A percentile compares a stretch with the other conserved stretches of the same genome.
phyloP scores from a whole-genome alignment of 2,797 vertebrate species.

The Oryzias sinensis region DNA sequence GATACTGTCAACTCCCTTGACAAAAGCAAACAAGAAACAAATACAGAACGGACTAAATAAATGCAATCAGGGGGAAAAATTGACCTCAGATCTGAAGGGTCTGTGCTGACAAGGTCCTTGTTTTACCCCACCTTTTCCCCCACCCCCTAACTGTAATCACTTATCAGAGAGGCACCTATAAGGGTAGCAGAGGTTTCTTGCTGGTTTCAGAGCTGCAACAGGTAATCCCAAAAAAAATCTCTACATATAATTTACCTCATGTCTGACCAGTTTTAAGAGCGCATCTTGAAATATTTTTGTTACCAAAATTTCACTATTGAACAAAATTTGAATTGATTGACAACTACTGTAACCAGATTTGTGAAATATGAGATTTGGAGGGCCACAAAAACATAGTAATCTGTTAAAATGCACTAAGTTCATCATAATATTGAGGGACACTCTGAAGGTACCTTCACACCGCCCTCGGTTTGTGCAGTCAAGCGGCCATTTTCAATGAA shows the following conservation, averaged over 20 bases:
- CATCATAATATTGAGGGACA: too few relatives aligned
- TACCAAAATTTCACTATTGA: background rate
- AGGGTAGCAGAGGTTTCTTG: slow-evolving; percentile 38
- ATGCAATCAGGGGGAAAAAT: slow-evolving; percentile 78
- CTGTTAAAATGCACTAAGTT: too few relatives aligned
- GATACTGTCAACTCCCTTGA: slow-evolving; percentile 44
- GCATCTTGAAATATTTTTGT: background rate
- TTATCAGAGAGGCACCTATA: slow-evolving; percentile 68
- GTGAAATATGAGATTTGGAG: too few relatives aligned
- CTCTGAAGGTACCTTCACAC: too few relatives aligned
- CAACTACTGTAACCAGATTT: too few relatives aligned
- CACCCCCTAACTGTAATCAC: slow-evolving; percentile 76
- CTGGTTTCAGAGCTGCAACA: slow-evolving; percentile 66
- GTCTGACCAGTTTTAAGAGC: background rate
- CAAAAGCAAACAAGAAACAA: slow-evolving; percentile 8
- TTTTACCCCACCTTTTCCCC: slow-evolving; percentile 52
- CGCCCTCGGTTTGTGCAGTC: too few relatives aligned
- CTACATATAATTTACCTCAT: slow-evolving; percentile 13
- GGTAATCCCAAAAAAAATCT: slow-evolving; percentile 64
- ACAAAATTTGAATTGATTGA: too few relatives aligned
- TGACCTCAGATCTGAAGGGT: slow-evolving; percentile 79
- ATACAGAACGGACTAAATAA: slow-evolving; percentile 37
- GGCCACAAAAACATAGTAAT: too few relatives aligned
- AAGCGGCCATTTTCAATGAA: too few relatives aligned
- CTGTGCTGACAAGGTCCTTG: slow-evolving; percentile 72